Evolutionary conservation across 2,113 vertebrate genomes (phyloP).

Genomic region (Bucco capensis): DNA sequence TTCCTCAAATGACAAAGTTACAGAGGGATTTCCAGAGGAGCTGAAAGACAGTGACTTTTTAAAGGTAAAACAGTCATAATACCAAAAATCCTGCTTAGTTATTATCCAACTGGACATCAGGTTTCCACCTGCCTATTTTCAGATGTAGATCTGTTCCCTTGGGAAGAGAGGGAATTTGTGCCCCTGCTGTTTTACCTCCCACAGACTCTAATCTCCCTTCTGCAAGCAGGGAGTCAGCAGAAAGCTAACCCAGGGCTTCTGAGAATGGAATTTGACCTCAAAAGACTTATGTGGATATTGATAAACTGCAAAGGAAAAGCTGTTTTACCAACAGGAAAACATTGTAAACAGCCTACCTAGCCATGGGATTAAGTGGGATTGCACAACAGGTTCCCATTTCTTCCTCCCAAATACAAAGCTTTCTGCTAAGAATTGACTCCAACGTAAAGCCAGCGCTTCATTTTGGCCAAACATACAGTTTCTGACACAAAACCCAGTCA

Average conservation of each 20-base stretch:
- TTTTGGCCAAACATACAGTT: neutral
- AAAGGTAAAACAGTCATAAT: neutral
- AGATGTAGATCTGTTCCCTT: neutral
- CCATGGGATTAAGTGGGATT: neutral
- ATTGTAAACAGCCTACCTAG: neutral
- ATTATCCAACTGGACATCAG: too few species aligned
- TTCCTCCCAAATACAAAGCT: neutral
- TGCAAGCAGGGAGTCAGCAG: neutral
- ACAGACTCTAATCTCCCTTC: neutral
- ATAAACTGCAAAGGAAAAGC: neutral
- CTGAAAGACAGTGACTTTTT: neutral
- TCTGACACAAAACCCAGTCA: neutral
- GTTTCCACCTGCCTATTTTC: neutral
- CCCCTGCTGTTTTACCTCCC: neutral
- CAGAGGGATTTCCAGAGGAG: neutral
- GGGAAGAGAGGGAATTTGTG: neutral
- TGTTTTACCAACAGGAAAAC: neutral
- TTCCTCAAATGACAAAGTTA: neutral
- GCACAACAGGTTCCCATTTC: neutral
- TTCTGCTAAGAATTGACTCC: neutral
- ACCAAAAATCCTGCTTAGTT: neutral
- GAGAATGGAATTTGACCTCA: neutral
- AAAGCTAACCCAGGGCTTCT: neutral
- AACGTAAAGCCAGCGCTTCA: neutral
- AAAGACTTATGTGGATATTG: neutral